Evolutionary conservation across 1,140 invertebrate genomes (phyloP), one percentile per base, ranked within the genome.

Genomic region (Choristoneura fumiferana): DNA sequence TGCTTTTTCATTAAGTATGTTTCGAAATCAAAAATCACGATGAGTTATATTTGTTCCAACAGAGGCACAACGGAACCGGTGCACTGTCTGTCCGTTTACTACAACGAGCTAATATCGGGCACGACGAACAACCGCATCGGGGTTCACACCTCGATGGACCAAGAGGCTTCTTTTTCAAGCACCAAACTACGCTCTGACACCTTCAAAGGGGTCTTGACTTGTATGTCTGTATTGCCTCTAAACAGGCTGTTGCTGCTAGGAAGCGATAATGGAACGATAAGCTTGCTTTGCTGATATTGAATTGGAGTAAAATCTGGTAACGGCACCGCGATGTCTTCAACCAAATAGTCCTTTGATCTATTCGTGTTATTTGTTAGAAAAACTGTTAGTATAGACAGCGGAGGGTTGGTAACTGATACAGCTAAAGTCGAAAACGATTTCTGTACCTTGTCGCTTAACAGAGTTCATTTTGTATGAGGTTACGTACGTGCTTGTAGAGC

Each of bases 71-170:
- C 95, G 5, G 97, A 98, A 80, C 97, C 97, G 0, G 96, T 97
- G 0, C 96, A 98, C 81, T 98, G 96, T 65, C 91, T 98, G 60
- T 92, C 92, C 17, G 90, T 93, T 12, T 94, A 95, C 73, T 92
- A 94, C 68, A 91, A 93, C 60, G 94, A 96, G 81, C 78, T 97
- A 55, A 92, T 97, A 77, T 94, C 96, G 40, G 94, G 94, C 60
- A 95, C 96, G 43, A 95, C 96, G 37, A 96, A 95, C 15, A 98
- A 98, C 81, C 92, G 95, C 33, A 95, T 98, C 57, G 97, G 96
- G 10, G 95, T 98, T 14, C 96, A 98, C 84, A 94, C 95, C 0
- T 92, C 94, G 3, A 87, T 97, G 10, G 93, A 94, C 74, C 86
- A 91, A 33, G 92, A 95, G 71, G 93, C 95, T 2, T 90, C 92